Evolutionary conservation across 2,797 vertebrate genomes (phyloP).

Genomic region (Chanos chanos): DNA sequence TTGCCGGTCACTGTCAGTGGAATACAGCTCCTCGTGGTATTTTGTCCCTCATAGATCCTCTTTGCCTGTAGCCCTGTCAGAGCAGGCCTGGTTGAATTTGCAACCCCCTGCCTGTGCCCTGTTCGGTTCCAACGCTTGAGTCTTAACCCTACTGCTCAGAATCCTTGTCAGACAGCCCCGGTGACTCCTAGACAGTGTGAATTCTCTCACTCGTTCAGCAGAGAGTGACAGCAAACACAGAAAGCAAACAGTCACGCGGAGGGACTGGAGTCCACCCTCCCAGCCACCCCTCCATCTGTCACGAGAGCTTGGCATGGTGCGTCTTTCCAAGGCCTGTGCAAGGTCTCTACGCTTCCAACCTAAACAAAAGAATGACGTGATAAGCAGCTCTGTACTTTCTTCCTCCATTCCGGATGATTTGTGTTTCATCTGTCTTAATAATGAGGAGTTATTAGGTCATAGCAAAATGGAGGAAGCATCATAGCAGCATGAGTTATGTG

Average conservation of each 20-base stretch:
- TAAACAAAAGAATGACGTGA: too few relatives aligned
- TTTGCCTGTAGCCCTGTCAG: background rate
- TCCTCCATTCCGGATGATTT: too few relatives aligned
- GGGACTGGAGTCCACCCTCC: slow-evolving; percentile 49
- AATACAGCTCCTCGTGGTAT: background rate
- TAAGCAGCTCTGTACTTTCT: too few relatives aligned
- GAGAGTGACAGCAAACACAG: slow-evolving; percentile 64
- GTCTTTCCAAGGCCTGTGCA: too few relatives aligned
- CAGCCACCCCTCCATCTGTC: slow-evolving; percentile 43
- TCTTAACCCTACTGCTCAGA: slow-evolving; percentile 20
- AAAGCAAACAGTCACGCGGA: slow-evolving; percentile 69
- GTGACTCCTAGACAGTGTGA: slow-evolving; percentile 52
- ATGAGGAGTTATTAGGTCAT: too few relatives aligned
- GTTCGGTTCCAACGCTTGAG: too few relatives aligned
- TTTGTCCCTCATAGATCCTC: background rate
- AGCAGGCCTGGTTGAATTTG: background rate
- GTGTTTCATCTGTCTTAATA: too few relatives aligned
- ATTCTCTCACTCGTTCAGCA: slow-evolving; percentile 52
- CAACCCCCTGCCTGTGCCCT: background rate
- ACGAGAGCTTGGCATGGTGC: slow-evolving; percentile 45
- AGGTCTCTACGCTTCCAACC: too few relatives aligned
- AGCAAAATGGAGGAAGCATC: too few relatives aligned
- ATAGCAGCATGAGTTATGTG: too few relatives aligned
- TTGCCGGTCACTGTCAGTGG: too few relatives aligned
- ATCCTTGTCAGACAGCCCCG: slow-evolving; percentile 21